phyloP scores from a whole-genome alignment of 2,888 invertebrate species.

The Neuroscelio doddi region DNA sequence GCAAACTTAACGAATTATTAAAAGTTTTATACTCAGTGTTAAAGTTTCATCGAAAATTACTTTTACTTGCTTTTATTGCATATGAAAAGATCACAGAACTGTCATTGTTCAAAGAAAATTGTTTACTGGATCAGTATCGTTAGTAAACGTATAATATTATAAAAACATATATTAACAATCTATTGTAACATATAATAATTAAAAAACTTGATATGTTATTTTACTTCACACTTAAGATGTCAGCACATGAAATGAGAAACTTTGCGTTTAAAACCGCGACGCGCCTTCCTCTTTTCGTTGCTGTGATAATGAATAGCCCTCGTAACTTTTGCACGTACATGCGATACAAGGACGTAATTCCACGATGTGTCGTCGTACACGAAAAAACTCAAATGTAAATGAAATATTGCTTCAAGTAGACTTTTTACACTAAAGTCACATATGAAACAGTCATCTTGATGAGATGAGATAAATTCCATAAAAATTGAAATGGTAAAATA shows the following conservation, averaged over 20 bases:
- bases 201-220: conserved; percentile 24
- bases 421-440: conserved; percentile 15
- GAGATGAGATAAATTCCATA: conserved; percentile 1
- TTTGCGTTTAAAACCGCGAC: conserved; percentile 35
- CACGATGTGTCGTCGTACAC: conserved; percentile 11
- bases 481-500: background rate
- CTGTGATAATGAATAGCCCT: conserved; percentile 32
- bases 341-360: conserved; percentile 14
- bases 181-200: conserved; percentile 24
- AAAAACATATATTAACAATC: too few relatives aligned
- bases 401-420: conserved; percentile 21
- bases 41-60: too few relatives aligned
- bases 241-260: conserved; percentile 33
- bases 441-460: conserved; percentile 16
- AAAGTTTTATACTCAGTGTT: too few relatives aligned
- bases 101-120: too few relatives aligned
- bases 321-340: conserved; percentile 22
- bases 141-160: too few relatives aligned
- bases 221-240: conserved; percentile 35
- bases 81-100: too few relatives aligned
- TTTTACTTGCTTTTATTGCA: too few relatives aligned
- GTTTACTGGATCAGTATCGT: too few relatives aligned
- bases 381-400: conserved; percentile 20
- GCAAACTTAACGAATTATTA: too few relatives aligned
- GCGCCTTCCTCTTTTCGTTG: conserved; percentile 27